Conservation (phyloP, 2,888 invertebrate species). For the Latrodectus hesperus region DNA sequence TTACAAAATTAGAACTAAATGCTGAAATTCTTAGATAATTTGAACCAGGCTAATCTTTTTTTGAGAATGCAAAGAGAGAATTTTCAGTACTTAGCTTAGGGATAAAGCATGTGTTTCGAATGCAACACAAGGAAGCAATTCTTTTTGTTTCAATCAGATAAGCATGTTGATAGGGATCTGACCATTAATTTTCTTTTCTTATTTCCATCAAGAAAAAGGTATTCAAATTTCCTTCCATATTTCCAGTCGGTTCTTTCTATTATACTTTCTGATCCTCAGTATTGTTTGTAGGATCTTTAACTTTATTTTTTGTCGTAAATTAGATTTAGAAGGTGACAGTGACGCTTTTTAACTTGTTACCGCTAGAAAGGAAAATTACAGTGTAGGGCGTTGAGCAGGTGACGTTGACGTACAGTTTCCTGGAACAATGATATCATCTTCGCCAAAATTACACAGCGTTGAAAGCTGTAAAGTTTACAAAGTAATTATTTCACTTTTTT, state of each 20-base stretch:
- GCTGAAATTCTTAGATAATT: too few relatives aligned
- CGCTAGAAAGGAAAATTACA: conserved; percentile 54
- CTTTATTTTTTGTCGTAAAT: conserved; percentile 51
- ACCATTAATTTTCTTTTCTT: conserved; percentile 38
- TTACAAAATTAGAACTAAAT: too few relatives aligned
- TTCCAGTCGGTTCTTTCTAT: conserved; percentile 15
- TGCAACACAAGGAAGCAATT: conserved; percentile 16
- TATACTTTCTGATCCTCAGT: background rate
- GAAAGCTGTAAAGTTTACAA: conserved; percentile 16
- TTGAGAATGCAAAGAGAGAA: background rate
- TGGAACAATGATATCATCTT: conserved; percentile 49
- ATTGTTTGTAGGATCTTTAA: conserved; percentile 57
- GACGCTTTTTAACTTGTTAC: conserved; percentile 40
- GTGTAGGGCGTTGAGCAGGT: conserved; percentile 29
- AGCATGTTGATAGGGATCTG: conserved; percentile 27
- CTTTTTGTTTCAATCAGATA: conserved; percentile 23
- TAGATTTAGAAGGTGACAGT: conserved; percentile 51
- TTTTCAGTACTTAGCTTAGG: background rate
- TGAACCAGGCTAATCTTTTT: too few relatives aligned
- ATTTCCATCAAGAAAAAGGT: conserved; percentile 21
- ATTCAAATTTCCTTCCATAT: conserved; percentile 18
- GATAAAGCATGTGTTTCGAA: background rate
- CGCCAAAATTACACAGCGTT: conserved; percentile 22
- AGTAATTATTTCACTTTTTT: background rate
- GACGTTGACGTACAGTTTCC: conserved; percentile 43